Percentiles rank a stretch among this genome's conserved stretches.
These are phyloP conservation scores for Oxystoma pomonae DNA, from an alignment of 2,888 invertebrate genomes.

Conservation along the genomic window DNA sequence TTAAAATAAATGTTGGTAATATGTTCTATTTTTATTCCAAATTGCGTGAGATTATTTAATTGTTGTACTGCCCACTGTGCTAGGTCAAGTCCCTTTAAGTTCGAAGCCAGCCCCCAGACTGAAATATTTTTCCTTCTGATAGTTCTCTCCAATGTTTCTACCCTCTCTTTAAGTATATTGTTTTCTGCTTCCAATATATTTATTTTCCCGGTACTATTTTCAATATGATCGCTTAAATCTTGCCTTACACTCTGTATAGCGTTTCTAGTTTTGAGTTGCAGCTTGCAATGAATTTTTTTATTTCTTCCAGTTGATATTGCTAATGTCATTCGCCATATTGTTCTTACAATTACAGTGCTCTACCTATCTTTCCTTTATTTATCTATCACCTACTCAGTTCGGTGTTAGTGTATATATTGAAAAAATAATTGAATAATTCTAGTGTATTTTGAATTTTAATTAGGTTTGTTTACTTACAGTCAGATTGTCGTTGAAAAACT, in stretches of 20 bases:
- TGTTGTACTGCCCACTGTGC: neutral
- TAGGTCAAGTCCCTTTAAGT: neutral
- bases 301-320: neutral
- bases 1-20: neutral
- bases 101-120: neutral
- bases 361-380: too few relatives aligned
- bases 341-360: too few relatives aligned
- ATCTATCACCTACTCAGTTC: too few relatives aligned
- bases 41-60: neutral
- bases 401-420: too few relatives aligned
- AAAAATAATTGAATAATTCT: too few relatives aligned
- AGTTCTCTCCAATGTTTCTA: neutral
- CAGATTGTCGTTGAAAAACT: too few relatives aligned
- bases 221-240: neutral
- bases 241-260: neutral
- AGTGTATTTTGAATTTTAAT: too few relatives aligned
- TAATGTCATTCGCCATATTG: neutral
- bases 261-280: neutral
- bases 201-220: neutral
- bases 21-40: neutral
- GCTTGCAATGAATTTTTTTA: neutral
- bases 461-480: too few relatives aligned
- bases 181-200: neutral
- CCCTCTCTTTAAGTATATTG: neutral
- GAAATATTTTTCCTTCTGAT: neutral